Evolutionary conservation across 2,888 invertebrate species (phyloP).

Genomic region (Dendrolimus houi): DNA sequence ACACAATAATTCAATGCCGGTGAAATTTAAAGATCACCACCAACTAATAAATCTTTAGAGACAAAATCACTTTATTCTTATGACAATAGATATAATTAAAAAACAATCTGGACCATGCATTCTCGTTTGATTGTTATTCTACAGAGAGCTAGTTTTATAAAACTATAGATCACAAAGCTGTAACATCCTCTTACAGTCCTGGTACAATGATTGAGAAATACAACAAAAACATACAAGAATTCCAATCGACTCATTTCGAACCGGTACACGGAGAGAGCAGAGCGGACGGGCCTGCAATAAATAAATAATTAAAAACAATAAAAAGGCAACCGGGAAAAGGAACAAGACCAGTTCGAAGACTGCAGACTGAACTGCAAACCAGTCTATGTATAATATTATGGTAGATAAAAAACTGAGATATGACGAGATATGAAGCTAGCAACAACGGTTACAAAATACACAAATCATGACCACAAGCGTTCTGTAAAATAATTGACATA

Average conservation of each 20-base stretch:
- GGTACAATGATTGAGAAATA: background rate
- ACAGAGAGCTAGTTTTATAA: background rate
- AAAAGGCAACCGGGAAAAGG: constrained; percentile 33
- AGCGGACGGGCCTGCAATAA: constrained; percentile 35
- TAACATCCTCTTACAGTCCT: background rate
- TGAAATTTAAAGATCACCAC: too few relatives aligned
- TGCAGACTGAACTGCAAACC: background rate
- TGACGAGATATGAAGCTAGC: too few relatives aligned
- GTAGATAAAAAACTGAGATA: background rate
- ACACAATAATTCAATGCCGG: too few relatives aligned
- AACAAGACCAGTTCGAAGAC: constrained; percentile 27
- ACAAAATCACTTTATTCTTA: too few relatives aligned
- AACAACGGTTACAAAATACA: too few relatives aligned
- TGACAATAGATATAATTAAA: too few relatives aligned
- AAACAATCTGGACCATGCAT: too few relatives aligned
- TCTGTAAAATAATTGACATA: too few relatives aligned
- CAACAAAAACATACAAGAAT: background rate
- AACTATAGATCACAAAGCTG: background rate
- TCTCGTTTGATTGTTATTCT: too few relatives aligned
- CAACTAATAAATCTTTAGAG: too few relatives aligned
- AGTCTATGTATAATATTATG: background rate
- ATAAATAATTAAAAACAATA: constrained; percentile 55
- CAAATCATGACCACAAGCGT: too few relatives aligned
- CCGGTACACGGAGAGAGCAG: constrained; percentile 32
- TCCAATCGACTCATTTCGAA: constrained; percentile 7